A percentile compares a stretch with the other conserved stretches of the same genome.
Conservation (phyloP, 2,888 invertebrate genomes). For the Rhingia campestris region DNA sequence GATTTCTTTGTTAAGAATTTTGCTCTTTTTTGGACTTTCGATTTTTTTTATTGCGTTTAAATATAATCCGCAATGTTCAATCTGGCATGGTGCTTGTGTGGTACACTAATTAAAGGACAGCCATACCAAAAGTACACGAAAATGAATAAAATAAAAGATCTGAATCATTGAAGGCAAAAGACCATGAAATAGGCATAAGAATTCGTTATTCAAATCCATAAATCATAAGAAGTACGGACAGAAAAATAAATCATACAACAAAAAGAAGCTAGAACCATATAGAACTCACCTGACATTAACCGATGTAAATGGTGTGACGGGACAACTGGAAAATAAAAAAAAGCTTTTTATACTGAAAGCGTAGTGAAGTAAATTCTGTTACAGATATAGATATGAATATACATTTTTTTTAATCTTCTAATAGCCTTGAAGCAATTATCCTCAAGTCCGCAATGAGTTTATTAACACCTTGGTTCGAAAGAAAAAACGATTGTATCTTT, state of each 20-base stretch:
- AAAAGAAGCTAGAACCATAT: constrained; percentile 6
- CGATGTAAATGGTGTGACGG: constrained; percentile 45
- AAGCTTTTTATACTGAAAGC: neutral
- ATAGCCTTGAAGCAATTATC: constrained; percentile 67
- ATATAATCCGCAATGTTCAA: constrained; percentile 23
- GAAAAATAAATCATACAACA: constrained; percentile 2
- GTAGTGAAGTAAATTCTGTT: constrained; percentile 27
- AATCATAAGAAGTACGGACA: constrained; percentile 10
- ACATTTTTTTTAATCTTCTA: constrained; percentile 38
- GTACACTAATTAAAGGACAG: constrained; percentile 12
- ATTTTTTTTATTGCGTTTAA: constrained; percentile 3
- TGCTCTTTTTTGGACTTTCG: constrained; percentile 50
- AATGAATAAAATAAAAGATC: constrained; percentile 19
- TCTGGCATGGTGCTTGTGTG: constrained; percentile 37
- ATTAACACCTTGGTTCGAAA: constrained; percentile 56
- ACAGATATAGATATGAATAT: constrained; percentile 22
- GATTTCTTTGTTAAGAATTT: constrained; percentile 35
- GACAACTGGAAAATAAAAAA: neutral
- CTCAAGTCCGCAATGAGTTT: constrained; percentile 58
- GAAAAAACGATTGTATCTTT: constrained; percentile 12
- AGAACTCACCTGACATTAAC: constrained; percentile 20
- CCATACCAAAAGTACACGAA: constrained; percentile 18
- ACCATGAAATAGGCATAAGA: constrained; percentile 45
- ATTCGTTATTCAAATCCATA: constrained; percentile 25
- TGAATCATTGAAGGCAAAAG: constrained; percentile 31